These are phyloP conservation scores for Hirtodrosophila alboralis DNA, from an alignment of 2,888 invertebrate genomes.

Conservation along the genomic window DNA sequence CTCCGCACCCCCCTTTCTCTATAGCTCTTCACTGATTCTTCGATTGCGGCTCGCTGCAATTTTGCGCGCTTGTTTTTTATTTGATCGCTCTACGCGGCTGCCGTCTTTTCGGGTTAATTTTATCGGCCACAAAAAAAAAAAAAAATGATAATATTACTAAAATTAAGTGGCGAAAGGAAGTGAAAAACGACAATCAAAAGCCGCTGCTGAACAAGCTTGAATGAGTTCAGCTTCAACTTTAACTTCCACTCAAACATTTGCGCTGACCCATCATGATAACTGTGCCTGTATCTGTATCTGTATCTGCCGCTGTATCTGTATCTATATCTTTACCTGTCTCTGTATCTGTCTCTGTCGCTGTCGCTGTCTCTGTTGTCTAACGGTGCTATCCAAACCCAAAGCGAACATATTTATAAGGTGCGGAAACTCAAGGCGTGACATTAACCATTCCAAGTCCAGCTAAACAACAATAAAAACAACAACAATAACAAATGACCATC, in stretches of 20 bases:
- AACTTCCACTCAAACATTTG: too few species aligned
- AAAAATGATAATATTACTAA: conserved; percentile 47
- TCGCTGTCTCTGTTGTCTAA: conserved; percentile 4
- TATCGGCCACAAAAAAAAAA: conserved; percentile 36
- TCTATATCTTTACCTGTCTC: too few species aligned
- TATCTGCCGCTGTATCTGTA: not conserved
- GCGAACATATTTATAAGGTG: conserved; percentile 45
- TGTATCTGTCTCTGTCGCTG: not conserved
- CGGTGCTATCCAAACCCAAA: conserved; percentile 45
- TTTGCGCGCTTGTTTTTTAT: conserved; percentile 37
- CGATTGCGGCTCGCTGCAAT: conserved; percentile 32
- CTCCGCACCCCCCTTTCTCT: not conserved
- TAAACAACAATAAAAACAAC: not conserved
- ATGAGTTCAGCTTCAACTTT: conserved; percentile 5
- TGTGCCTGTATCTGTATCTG: not conserved
- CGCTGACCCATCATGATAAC: conserved; percentile 11
- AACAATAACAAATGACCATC: conserved; percentile 27
- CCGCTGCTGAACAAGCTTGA: conserved; percentile 8
- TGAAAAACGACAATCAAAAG: conserved; percentile 55
- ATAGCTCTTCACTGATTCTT: not conserved
- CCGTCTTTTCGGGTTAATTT: conserved; percentile 47
- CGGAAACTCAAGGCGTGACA: conserved; percentile 66
- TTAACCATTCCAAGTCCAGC: conserved; percentile 36
- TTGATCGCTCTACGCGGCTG: not conserved
- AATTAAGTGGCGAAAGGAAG: conserved; percentile 70